Percentiles rank a stretch among this genome's conserved stretches.
phyloP scores from a whole-genome alignment of 2,888 invertebrate genomes.

The Tubiluchus corallicola region DNA sequence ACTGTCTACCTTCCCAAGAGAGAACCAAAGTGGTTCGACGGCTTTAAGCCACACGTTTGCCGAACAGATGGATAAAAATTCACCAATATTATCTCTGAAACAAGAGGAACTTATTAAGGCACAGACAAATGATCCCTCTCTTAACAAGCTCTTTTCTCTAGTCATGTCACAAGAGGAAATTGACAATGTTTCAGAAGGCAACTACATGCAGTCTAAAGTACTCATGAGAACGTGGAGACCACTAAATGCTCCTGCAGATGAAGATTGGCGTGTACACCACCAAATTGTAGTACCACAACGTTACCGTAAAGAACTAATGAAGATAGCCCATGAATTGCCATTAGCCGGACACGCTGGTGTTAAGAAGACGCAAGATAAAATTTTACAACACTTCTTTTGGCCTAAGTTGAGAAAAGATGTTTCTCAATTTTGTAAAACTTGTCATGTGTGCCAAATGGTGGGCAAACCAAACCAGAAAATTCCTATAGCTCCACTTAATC shows the following conservation, averaged over 20 bases:
- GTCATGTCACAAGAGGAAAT: not conserved
- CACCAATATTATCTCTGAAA: too few species aligned
- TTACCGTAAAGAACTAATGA: constrained; percentile 9
- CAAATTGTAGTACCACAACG: constrained; percentile 7
- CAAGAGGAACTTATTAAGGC: not conserved
- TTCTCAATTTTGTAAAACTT: constrained; percentile 10
- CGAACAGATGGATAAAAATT: too few species aligned
- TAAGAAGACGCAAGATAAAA: constrained; percentile 10
- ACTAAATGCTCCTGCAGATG: constrained; percentile 8
- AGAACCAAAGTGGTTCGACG: too few species aligned
- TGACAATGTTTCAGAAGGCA: not conserved
- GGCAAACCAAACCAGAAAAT: constrained; percentile 12
- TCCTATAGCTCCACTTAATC: constrained; percentile 9
- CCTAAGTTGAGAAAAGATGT: constrained; percentile 10
- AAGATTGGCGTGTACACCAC: constrained; percentile 7
- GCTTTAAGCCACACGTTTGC: too few species aligned
- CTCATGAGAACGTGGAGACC: constrained; percentile 13
- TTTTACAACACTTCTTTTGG: constrained; percentile 12
- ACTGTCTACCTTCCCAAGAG: too few species aligned
- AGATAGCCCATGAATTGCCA: constrained; percentile 12
- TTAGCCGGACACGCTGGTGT: constrained; percentile 12
- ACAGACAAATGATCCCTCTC: not conserved
- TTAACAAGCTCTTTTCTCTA: not conserved
- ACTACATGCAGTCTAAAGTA: constrained; percentile 7
- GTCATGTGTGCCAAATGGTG: constrained; percentile 11